Evolutionary conservation across 1,140 invertebrate genomes (phyloP), one percentile per base, ranked within the genome.

Genomic region (Colletes gigas): DNA sequence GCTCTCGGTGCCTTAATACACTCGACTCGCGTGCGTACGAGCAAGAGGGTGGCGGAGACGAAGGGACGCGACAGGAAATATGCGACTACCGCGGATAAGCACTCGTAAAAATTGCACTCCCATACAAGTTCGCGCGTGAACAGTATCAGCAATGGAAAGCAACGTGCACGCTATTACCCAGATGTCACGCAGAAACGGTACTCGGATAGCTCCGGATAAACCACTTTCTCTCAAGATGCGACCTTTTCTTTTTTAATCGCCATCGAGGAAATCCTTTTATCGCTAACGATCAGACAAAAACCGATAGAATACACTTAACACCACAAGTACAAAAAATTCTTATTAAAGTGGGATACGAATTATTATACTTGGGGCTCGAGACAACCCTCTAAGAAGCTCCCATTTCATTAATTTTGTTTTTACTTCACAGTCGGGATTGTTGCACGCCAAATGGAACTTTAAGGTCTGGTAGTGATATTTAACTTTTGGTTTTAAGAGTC

Each of bases 21-120:
- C 66, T 60, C 67, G 57, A 57, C 30, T 39, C 70, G 70, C 44
- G 66, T 12, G 44, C 44, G 66, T 68, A 50, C 17, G 44, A 50
- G 19, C 17, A 15, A 65, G 62, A 44, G 62, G 62, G 62, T 57
- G 52, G 50, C 21, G 52, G 50, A 19, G 21, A 57, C 65, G 44
- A 50, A 66, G 63, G 63, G 63, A 21, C 65, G 44, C 39, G 30
- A 21, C 75, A 80, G 87, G 81, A 88, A 86, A 89, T 81, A 82
- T 83, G 75, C 79, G 83, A 83, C 83, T 88, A 85, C 83, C 79
- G 84, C 83, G 84, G 81, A 86, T 86, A 86, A 86, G 83, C 84
- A 84, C 79, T 86, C 84, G 83, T 84, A 86, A 86, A 84, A 86
- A 85, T 85, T 85, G 72, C 83, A 72, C 65, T 55, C 62, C 7